These are phyloP conservation scores for Gymnarchus niloticus DNA, from an alignment of 2,113 vertebrate genomes.

Conservation along the genomic window DNA sequence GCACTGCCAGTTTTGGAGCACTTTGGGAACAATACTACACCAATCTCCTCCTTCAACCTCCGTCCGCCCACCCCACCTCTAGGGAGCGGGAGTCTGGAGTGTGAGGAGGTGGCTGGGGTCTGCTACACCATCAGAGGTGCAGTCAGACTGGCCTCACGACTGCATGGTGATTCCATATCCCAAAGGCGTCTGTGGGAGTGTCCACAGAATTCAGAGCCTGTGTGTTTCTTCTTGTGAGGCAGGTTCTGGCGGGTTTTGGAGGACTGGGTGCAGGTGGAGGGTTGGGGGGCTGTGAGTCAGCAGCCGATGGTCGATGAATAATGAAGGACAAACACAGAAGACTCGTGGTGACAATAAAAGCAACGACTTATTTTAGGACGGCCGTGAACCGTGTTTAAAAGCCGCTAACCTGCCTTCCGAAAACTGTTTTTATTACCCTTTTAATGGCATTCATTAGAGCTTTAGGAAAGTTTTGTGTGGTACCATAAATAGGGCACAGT, in stretches of 20 bases:
- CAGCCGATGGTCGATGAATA: neutral
- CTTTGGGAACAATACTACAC: neutral
- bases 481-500: conserved; percentile 6
- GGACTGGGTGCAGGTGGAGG: too few species aligned
- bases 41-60: neutral
- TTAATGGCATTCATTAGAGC: conserved; percentile 18
- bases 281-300: neutral
- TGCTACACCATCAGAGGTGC: neutral
- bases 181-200: neutral
- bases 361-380: conserved; percentile 2
- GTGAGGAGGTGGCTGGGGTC: neutral
- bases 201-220: neutral
- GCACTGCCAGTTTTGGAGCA: neutral
- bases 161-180: neutral
- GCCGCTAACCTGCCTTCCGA: neutral
- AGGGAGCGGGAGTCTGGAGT: neutral
- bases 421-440: neutral
- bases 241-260: too few species aligned
- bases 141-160: neutral
- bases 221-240: neutral
- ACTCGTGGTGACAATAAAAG: neutral
- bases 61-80: neutral
- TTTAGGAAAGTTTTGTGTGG: conserved; percentile 8
- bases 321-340: neutral
- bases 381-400: neutral